Evolutionary conservation across 2,797 vertebrate genomes (phyloP).

Genomic region (Sebastes miniatus): DNA sequence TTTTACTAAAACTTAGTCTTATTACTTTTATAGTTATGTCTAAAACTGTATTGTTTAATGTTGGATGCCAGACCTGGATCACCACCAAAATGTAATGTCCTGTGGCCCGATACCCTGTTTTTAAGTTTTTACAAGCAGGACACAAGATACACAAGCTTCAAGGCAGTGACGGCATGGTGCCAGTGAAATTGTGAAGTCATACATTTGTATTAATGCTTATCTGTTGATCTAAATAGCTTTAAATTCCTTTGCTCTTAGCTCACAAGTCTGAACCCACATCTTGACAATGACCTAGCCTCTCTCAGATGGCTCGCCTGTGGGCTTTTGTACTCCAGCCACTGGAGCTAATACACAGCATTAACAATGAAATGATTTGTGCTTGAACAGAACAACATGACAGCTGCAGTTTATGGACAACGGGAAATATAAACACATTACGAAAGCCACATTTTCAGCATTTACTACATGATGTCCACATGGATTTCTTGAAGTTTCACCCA

Average conservation of each 20-base stretch:
- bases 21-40: conserved; percentile 2
- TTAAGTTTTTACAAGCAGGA: background rate
- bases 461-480: conserved; percentile 43
- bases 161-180: background rate
- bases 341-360: conserved; percentile 15
- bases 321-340: conserved; percentile 48
- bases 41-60: background rate
- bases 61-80: background rate
- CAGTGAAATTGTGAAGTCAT: conserved; percentile 59
- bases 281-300: conserved; percentile 53
- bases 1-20: background rate
- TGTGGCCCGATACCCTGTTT: background rate
- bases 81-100: background rate
- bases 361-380: conserved; percentile 50
- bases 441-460: conserved; percentile 46
- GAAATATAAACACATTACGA: conserved; percentile 59
- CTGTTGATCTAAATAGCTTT: conserved; percentile 63
- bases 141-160: conserved; percentile 22
- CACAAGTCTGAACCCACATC: conserved; percentile 54
- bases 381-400: conserved; percentile 43
- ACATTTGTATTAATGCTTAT: conserved; percentile 59
- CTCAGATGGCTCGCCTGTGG: conserved; percentile 43
- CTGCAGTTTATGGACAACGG: conserved; percentile 53
- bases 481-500: conserved; percentile 7
- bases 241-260: conserved; percentile 71